Conservation (phyloP, 1,140 invertebrate species). For the Heliconius melpomene region DNA sequence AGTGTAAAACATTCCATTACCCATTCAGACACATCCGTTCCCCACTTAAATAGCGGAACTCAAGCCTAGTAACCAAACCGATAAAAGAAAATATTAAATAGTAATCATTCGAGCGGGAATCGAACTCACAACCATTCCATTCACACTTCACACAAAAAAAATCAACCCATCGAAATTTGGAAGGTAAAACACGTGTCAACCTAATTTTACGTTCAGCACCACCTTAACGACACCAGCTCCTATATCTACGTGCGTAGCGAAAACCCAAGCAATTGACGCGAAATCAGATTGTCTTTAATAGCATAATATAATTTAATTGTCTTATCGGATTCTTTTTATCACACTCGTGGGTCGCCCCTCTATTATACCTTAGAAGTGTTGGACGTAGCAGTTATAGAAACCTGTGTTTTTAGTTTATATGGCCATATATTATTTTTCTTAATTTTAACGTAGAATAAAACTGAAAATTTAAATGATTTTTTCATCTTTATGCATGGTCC, state of each 20-base stretch:
- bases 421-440: neutral
- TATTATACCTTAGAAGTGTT: conserved; percentile 19
- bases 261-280: conserved; percentile 14
- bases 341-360: conserved; percentile 16
- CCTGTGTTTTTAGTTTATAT: neutral
- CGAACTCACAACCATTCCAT: too few relatives aligned
- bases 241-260: neutral
- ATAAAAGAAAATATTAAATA: too few relatives aligned
- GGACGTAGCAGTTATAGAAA: neutral
- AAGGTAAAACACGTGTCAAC: neutral
- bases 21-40: too few relatives aligned
- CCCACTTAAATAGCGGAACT: too few relatives aligned
- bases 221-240: neutral
- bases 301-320: conserved; percentile 34
- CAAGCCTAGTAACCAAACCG: too few relatives aligned
- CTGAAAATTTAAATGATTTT: too few relatives aligned
- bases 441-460: too few relatives aligned
- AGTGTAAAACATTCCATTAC: too few relatives aligned
- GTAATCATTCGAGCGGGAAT: too few relatives aligned
- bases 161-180: neutral
- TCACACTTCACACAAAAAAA: too few relatives aligned
- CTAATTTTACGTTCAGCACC: neutral
- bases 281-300: conserved; percentile 28
- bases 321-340: conserved; percentile 18
- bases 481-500: neutral